Evolutionary conservation across 2,797 vertebrate genomes (phyloP), one percentile per base, ranked within the genome.

Genomic region (Rhynchotus rufescens): DNA sequence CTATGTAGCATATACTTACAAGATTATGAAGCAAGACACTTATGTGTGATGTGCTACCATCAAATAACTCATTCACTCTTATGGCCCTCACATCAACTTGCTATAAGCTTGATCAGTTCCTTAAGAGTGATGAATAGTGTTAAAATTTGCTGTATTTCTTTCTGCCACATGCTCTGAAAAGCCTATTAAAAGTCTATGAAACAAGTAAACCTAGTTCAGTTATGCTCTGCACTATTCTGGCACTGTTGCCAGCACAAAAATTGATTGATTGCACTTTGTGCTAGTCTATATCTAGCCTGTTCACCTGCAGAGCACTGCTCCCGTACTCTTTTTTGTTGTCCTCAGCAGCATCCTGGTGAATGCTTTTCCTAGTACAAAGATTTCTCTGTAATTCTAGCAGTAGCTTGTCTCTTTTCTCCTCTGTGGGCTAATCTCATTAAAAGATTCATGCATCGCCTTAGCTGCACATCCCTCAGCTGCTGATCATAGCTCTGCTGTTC

Each of bases 201-300:
- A 86, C 83, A 94, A 93, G 80, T 84, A 94, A 89, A 94, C 78
- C 83, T 86, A 95, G 91, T 84, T 96, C 88, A 86, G 93, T 96
- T 96, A 88, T 2, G 26, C 83, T 95, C 72, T 89, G 91, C 91
- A 93, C 93, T 94, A 96, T 92, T 84, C 2, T 1, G 23, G 54
- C 83, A 84, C 85, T 74, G 80, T 91, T 86, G 87, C 75, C 89
- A 93, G 91, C 92, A 93, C 64, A 96, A 95, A 92, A 96, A 94
- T 84, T 96, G 95, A 96, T 96, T 86, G 93, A 96, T 95, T 88
- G 72, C 88, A 66, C 91, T 95, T 94, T 92, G 78, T 86, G 89
- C 78, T 82, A 81, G 87, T 92, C 91, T 96, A 86, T 91, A 95
- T 90, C 95, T 57, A 77, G 83, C 34, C 78, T 47, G 87, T 88